These are phyloP conservation scores for Rhizomys pruinosus DNA, from an alignment of 2,113 vertebrate species.

Conservation along the genomic window DNA sequence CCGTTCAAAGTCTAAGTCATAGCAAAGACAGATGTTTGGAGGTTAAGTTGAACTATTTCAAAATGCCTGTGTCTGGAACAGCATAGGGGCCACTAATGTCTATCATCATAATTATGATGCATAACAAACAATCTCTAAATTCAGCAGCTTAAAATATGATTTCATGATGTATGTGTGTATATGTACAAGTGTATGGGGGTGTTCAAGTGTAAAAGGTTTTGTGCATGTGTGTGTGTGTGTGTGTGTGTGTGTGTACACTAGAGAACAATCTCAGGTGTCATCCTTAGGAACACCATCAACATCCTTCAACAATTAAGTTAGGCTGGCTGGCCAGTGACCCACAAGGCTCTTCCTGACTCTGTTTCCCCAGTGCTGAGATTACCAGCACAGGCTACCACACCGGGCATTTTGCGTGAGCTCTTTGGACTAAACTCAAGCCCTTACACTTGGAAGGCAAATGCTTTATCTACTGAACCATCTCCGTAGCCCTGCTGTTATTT, in stretches of 20 bases:
- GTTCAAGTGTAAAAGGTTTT: too few species aligned
- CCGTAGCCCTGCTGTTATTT: neutral
- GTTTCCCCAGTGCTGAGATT: neutral
- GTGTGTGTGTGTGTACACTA: neutral
- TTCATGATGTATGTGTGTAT: neutral
- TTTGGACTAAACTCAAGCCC: neutral
- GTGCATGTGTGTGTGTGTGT: too few species aligned
- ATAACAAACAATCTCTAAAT: neutral
- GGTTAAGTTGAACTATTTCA: neutral
- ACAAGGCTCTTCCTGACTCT: neutral
- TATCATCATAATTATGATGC: neutral
- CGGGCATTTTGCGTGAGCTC: neutral
- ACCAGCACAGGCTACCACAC: neutral
- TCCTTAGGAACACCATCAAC: neutral
- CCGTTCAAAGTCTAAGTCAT: neutral
- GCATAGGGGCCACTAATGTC: neutral
- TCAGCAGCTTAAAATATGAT: neutral
- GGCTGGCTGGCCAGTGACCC: neutral
- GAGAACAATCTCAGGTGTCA: neutral
- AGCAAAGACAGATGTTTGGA: neutral
- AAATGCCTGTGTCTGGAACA: neutral
- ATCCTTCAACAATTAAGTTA: neutral
- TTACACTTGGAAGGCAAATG: neutral
- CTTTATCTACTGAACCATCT: neutral
- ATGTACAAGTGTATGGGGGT: too few species aligned